phyloP scores from a whole-genome alignment of 2,113 vertebrate genomes.

The Chunga burmeisteri region DNA sequence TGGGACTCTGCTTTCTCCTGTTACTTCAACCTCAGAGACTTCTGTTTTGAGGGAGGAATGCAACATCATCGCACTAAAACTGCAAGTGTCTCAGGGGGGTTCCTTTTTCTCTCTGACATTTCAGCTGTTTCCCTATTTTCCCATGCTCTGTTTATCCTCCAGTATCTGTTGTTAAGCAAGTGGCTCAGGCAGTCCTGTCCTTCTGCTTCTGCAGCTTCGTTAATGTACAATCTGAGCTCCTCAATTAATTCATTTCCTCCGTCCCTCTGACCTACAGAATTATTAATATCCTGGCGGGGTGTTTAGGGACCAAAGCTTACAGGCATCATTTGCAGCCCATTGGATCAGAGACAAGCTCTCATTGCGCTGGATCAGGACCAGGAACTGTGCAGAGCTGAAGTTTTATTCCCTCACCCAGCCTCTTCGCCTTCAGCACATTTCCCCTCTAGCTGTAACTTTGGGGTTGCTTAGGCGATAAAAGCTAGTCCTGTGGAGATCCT shows the following conservation, averaged over 20 bases:
- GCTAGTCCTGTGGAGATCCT: not conserved
- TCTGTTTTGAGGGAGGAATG: not conserved
- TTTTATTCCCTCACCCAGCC: not conserved
- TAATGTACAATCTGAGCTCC: not conserved
- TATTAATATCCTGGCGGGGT: not conserved
- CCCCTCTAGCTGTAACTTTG: not conserved
- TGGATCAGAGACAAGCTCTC: not conserved
- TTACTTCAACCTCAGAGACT: not conserved
- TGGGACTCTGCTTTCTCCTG: not conserved
- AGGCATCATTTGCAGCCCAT: not conserved
- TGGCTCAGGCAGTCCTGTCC: not conserved
- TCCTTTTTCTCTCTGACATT: not conserved
- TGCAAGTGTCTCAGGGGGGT: not conserved
- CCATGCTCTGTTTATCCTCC: not conserved
- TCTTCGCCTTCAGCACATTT: not conserved
- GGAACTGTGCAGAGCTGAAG: not conserved
- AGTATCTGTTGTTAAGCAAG: not conserved
- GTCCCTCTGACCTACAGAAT: not conserved
- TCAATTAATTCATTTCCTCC: not conserved
- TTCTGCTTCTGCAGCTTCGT: not conserved
- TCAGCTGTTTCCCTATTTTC: not conserved
- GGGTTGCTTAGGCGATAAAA: not conserved
- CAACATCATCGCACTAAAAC: not conserved
- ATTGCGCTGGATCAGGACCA: not conserved
- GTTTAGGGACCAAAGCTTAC: not conserved